Percentiles rank a stretch among this genome's conserved stretches.
phyloP scores from a whole-genome alignment of 2,113 vertebrate species.

The Opisthocomus hoazin region DNA sequence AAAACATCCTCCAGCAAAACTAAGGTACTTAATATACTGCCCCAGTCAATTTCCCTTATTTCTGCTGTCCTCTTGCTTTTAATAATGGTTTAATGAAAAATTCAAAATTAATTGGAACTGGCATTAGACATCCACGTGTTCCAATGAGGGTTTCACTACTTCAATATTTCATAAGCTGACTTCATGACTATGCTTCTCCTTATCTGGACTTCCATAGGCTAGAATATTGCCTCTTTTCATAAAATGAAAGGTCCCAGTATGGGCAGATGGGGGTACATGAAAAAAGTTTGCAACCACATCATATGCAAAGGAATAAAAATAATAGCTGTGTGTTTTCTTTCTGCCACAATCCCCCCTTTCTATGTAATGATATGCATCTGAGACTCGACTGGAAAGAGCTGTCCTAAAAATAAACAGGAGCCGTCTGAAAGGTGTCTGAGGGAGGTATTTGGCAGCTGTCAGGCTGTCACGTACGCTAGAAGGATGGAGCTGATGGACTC shows the following conservation, averaged over 20 bases:
- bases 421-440: slow-evolving; percentile 61
- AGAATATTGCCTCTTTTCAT: background rate
- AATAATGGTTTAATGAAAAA: slow-evolving; percentile 66
- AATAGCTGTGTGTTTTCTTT: background rate
- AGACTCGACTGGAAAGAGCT: slow-evolving; percentile 23
- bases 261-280: background rate
- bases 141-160: background rate
- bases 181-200: background rate
- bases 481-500: slow-evolving; percentile 21
- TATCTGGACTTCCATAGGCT: background rate
- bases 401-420: slow-evolving; percentile 64
- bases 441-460: slow-evolving; percentile 55
- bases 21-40: slow-evolving; percentile 51
- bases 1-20: slow-evolving; percentile 47
- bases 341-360: background rate
- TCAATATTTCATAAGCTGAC: slow-evolving; percentile 30
- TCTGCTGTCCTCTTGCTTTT: slow-evolving; percentile 60
- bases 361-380: background rate
- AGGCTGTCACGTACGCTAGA: slow-evolving; percentile 17
- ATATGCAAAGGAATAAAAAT: background rate
- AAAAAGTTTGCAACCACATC: background rate
- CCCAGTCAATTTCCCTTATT: slow-evolving; percentile 46
- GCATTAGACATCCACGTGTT: slow-evolving; percentile 37
- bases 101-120: slow-evolving; percentile 65
- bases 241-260: background rate